phyloP scores from a whole-genome alignment of 2,888 invertebrate genomes.

The Drosophila tanythrix region DNA sequence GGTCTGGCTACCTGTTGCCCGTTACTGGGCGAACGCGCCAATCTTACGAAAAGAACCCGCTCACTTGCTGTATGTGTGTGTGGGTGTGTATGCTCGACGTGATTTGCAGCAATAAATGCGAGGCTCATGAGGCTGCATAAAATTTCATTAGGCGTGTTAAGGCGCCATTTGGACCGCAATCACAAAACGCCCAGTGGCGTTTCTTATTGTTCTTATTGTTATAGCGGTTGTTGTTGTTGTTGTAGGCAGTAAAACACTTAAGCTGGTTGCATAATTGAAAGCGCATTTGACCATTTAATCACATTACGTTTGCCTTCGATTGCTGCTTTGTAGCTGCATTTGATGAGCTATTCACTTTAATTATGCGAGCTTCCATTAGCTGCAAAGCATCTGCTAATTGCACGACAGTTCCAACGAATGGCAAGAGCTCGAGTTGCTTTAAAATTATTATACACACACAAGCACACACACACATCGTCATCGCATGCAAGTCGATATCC shows the following conservation, averaged over 20 bases:
- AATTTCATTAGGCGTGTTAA: slow-evolving; percentile 78
- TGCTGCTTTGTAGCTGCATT: slow-evolving; percentile 19
- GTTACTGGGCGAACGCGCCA: slow-evolving; percentile 22
- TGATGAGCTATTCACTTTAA: slow-evolving; percentile 56
- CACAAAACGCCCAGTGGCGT: slow-evolving; percentile 5
- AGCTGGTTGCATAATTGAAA: slow-evolving; percentile 69
- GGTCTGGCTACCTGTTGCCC: slow-evolving; percentile 50
- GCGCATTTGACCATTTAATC: slow-evolving; percentile 65
- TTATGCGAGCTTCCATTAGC: slow-evolving; percentile 56
- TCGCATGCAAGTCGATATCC: slow-evolving; percentile 46
- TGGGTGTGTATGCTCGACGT: slow-evolving; percentile 46
- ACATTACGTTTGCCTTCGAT: slow-evolving; percentile 37
- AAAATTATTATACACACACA: slow-evolving; percentile 27
- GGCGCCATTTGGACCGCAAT: slow-evolving; percentile 63
- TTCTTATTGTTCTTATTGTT: slow-evolving; percentile 23
- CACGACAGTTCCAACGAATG: slow-evolving; percentile 26
- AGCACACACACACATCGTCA: neutral
- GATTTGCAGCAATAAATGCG: slow-evolving; percentile 74
- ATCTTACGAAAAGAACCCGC: slow-evolving; percentile 49
- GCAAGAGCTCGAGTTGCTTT: slow-evolving; percentile 34
- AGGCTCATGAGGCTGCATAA: slow-evolving; percentile 72
- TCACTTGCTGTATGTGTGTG: neutral
- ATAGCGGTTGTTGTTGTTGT: slow-evolving; percentile 10
- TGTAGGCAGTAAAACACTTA: slow-evolving; percentile 46
- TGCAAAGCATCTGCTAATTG: slow-evolving; percentile 65